A percentile compares a stretch with the other conserved stretches of the same genome.
These are phyloP conservation scores for Vulpes lagopus DNA, from an alignment of 2,113 vertebrate genomes.

Conservation along the genomic window DNA sequence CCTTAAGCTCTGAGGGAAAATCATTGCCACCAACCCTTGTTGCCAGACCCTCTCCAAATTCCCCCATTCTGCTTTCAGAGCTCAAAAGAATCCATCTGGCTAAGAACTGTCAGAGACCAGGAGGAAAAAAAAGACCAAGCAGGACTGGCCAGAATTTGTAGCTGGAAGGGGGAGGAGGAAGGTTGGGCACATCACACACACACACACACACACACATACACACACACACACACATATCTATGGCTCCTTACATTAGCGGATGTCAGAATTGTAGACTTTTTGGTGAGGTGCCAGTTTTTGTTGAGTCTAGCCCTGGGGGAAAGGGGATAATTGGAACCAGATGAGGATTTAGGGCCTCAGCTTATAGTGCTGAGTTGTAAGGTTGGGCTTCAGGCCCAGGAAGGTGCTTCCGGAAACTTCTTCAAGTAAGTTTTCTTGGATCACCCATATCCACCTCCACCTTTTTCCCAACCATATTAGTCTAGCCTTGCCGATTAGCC, in stretches of 20 bases:
- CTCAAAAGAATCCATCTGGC: background rate
- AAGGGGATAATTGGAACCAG: background rate
- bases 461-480: background rate
- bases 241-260: background rate
- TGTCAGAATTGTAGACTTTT: background rate
- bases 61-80: slow-evolving; percentile 1
- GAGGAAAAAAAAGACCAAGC: background rate
- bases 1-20: background rate
- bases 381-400: background rate
- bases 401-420: background rate
- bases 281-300: background rate
- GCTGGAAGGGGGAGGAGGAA: background rate
- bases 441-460: background rate
- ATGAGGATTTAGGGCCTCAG: background rate
- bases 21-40: background rate
- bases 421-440: background rate
- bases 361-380: background rate
- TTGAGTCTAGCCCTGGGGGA: background rate
- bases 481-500: background rate
- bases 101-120: background rate
- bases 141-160: background rate
- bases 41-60: background rate
- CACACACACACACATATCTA: background rate
- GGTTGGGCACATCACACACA: background rate
- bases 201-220: background rate